These are phyloP conservation scores for Lycia hirtaria DNA, from an alignment of 2,888 invertebrate species.

Conservation along the genomic window DNA sequence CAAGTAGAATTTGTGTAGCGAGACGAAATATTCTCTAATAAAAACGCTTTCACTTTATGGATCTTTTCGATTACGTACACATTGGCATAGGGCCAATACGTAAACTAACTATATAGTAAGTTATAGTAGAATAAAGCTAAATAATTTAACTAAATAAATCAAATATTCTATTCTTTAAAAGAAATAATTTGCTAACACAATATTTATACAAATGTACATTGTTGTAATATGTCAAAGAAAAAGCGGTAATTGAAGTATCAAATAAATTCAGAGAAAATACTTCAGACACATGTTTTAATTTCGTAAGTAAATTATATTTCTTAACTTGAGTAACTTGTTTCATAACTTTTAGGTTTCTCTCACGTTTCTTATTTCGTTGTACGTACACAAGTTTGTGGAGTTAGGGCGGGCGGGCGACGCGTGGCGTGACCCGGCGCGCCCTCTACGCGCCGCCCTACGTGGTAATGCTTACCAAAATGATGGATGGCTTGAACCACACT, in stretches of 20 bases:
- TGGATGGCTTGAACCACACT: conserved; percentile 62
- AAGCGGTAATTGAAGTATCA: background rate
- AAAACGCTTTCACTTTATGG: no score
- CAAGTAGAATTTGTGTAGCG: no score
- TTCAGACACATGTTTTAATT: conserved; percentile 21
- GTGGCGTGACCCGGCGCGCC: conserved; percentile 73
- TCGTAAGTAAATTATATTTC: conserved; percentile 30
- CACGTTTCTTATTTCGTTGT: conserved; percentile 36
- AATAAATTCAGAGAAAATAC: conserved; percentile 5
- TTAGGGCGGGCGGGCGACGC: conserved; percentile 29
- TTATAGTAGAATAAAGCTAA: no score
- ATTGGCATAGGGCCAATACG: no score
- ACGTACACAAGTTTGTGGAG: conserved; percentile 34
- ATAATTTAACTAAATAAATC: no score
- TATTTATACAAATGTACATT: background rate
- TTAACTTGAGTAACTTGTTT: conserved; percentile 35
- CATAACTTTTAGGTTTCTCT: conserved; percentile 35
- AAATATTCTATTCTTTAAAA: no score
- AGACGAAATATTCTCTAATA: no score
- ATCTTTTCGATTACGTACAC: no score
- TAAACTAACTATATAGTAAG: no score
- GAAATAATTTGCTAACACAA: no score
- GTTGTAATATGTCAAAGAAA: background rate
- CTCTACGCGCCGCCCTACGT: conserved; percentile 61
- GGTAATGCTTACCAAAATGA: conserved; percentile 74